Evolutionary conservation across 1,140 invertebrate genomes (phyloP), one percentile per base, ranked within the genome.

Genomic region (Xylocopa sonorina): DNA sequence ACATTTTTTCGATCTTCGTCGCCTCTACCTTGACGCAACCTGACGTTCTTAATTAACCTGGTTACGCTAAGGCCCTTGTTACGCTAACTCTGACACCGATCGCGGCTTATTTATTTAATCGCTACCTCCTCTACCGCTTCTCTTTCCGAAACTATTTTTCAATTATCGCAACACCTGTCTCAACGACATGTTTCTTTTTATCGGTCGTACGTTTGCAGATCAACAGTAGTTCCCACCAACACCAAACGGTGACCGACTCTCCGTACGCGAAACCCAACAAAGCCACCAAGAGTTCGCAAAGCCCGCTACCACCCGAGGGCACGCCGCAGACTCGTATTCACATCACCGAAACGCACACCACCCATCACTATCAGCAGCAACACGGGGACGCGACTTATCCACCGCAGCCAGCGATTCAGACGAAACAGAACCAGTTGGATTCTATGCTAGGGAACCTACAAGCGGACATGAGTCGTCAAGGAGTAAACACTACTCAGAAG

Each of bases 401-500:
- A 21, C 85, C 88, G 5, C 90, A 92, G 43, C 85, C 90, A 62
- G 87, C 90, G 14, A 88, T 88, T 57, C 91, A 93, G 63, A 78
- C 88, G 53, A 91, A 91, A 79, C 91, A 92, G 84, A 94, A 95
- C 89, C 96, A 97, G 91, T 95, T 98, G 92, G 97, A 99, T 95
- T 97, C 96, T 94, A 98, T 98, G 97, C 95, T 99, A 88, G 97
- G 97, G 55, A 97, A 97, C 84, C 95, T 99, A 83, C 97, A 98
- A 91, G 97, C 97, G 90, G 97, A 98, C 94, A 98, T 99, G 97
- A 98, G 97, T 93, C 96, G 97, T 91, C 98, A 99, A 95, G 99
- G 99, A 93, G 97, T 99, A 43, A 98, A 97, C 91, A 99, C 98
- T 29, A 98, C 98, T 78, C 98, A 99, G 90, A 99, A 99, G 94